These are phyloP conservation scores for Dicycla oo DNA, from an alignment of 2,888 invertebrate genomes.

Conservation along the genomic window DNA sequence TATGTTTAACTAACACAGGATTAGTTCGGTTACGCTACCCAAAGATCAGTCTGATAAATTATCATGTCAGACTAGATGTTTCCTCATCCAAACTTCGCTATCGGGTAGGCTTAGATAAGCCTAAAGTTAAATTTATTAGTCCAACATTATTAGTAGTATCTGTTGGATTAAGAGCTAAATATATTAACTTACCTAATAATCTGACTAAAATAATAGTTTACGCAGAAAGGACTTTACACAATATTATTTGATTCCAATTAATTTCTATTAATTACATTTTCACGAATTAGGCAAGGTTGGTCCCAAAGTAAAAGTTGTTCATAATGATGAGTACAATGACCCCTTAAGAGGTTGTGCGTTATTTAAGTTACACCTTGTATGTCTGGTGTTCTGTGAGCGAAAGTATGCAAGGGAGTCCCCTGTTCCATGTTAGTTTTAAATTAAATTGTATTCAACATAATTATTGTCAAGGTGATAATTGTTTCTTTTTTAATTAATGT, in stretches of 20 bases:
- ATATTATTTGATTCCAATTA: background rate
- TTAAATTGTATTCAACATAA: too few species aligned
- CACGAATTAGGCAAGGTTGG: too few species aligned
- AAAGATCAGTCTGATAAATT: conserved; percentile 62
- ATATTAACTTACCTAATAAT: background rate
- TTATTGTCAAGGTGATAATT: too few species aligned
- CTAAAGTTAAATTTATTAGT: conserved; percentile 58
- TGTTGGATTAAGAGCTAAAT: conserved; percentile 27
- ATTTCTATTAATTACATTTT: background rate
- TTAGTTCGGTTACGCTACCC: conserved; percentile 17
- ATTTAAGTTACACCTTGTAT: too few species aligned
- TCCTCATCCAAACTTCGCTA: conserved; percentile 51
- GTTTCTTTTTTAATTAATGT: too few species aligned
- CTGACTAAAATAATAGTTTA: conserved; percentile 12
- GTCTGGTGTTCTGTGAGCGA: too few species aligned
- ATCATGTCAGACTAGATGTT: conserved; percentile 44
- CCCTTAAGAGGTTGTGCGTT: too few species aligned
- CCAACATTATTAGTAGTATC: conserved; percentile 31
- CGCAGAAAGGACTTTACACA: background rate
- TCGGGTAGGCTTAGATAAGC: conserved; percentile 58
- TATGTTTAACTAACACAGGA: conserved; percentile 2
- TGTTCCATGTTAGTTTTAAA: too few species aligned
- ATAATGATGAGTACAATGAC: too few species aligned
- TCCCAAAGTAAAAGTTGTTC: too few species aligned
- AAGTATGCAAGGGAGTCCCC: too few species aligned